These are phyloP conservation scores for Acronicta alni DNA, from an alignment of 2,888 invertebrate genomes.

Conservation along the genomic window DNA sequence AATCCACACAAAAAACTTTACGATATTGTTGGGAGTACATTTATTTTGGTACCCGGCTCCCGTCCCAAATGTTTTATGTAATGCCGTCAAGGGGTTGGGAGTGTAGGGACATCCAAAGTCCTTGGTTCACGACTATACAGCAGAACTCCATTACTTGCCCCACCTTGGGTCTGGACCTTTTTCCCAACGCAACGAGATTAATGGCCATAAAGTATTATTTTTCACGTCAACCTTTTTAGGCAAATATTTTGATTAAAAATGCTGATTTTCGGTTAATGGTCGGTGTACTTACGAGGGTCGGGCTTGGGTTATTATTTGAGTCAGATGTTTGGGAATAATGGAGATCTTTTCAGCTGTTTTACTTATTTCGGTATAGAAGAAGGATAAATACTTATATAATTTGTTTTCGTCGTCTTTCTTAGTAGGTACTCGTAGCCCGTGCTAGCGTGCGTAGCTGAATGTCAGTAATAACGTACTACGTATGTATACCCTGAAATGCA, in stretches of 20 bases:
- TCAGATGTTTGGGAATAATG: neutral
- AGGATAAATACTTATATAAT: no score
- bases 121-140: constrained; percentile 76
- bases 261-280: constrained; percentile 38
- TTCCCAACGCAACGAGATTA: constrained; percentile 65
- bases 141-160: constrained; percentile 83
- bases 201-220: constrained; percentile 74
- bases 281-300: constrained; percentile 14
- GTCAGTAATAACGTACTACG: neutral
- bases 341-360: neutral
- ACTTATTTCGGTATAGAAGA: neutral
- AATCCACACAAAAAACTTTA: constrained; percentile 10
- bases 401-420: no score
- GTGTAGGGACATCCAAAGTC: constrained; percentile 53
- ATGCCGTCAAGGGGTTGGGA: constrained; percentile 71
- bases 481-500: no score
- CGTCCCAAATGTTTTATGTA: constrained; percentile 64
- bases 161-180: constrained; percentile 67
- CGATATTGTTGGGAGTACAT: constrained; percentile 39
- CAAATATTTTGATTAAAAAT: constrained; percentile 55
- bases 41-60: constrained; percentile 53
- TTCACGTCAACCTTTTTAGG: constrained; percentile 53
- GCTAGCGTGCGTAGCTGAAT: neutral
- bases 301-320: constrained; percentile 20
- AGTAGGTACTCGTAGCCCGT: no score